These are phyloP conservation scores for Plutomurus gul DNA, from an alignment of 1,140 invertebrate species.

Conservation along the genomic window DNA sequence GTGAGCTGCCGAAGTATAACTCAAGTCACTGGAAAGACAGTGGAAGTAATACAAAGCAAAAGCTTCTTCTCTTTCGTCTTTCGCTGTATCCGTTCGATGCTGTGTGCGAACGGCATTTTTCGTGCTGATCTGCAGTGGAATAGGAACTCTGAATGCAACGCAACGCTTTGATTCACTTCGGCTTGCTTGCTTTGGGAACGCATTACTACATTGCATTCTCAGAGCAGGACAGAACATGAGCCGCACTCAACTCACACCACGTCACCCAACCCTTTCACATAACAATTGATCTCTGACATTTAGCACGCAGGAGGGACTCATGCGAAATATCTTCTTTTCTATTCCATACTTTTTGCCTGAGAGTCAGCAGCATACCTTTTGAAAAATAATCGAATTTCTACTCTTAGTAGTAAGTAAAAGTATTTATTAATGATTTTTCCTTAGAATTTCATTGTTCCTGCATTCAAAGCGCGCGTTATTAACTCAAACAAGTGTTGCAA, in stretches of 20 bases:
- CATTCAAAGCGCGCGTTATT: no score
- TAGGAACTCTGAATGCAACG: no score
- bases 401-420: no score
- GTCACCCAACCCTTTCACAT: conserved; percentile 2
- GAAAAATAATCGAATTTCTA: no score
- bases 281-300: conserved; percentile 27
- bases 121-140: no score
- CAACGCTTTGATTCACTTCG: no score
- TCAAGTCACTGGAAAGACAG: conserved; percentile 8
- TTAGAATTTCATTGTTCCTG: no score
- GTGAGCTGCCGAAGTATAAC: background rate
- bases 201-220: no score
- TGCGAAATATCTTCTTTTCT: background rate
- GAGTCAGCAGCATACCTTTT: background rate
- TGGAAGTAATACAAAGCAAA: conserved; percentile 24
- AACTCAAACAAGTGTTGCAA: no score
- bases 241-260: background rate
- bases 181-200: no score
- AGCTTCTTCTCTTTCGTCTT: background rate
- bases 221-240: background rate
- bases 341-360: background rate
- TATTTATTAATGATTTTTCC: no score
- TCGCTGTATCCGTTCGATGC: background rate
- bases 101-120: no score
- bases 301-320: background rate